phyloP scores from a whole-genome alignment of 2,113 vertebrate species.

The Callospermophilus lateralis region DNA sequence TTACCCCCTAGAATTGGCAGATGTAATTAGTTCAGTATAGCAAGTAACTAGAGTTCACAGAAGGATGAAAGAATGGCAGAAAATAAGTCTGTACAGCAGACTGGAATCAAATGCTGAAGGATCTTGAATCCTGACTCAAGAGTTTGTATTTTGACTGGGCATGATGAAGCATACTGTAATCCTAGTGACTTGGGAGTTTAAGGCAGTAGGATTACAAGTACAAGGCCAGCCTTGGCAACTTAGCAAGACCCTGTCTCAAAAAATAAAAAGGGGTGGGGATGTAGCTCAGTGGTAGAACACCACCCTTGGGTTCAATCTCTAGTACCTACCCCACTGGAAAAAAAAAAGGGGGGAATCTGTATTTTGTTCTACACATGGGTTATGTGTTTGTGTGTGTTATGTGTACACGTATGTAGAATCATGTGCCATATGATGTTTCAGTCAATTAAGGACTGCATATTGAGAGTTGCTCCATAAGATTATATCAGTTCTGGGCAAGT shows the following conservation, averaged over 20 bases:
- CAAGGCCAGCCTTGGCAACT: neutral
- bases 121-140: neutral
- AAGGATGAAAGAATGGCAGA: too few species aligned
- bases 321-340: too few species aligned
- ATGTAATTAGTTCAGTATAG: neutral
- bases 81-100: neutral
- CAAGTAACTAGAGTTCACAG: neutral
- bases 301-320: neutral
- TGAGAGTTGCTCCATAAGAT: neutral
- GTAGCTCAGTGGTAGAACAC: neutral
- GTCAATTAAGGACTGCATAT: neutral
- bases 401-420: neutral
- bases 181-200: neutral
- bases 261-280: neutral
- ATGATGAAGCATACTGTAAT: neutral
- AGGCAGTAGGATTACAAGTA: neutral
- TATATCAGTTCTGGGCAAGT: neutral
- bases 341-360: too few species aligned
- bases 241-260: neutral
- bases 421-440: neutral
- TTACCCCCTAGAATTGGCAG: neutral
- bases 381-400: neutral
- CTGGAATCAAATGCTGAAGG: neutral
- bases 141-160: neutral
- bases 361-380: neutral